Percentiles rank a stretch among this genome's conserved stretches.
These are phyloP conservation scores for Palythoa grandis DNA, from an alignment of 92 coral and sea anemone genomes.

Conservation along the genomic window DNA sequence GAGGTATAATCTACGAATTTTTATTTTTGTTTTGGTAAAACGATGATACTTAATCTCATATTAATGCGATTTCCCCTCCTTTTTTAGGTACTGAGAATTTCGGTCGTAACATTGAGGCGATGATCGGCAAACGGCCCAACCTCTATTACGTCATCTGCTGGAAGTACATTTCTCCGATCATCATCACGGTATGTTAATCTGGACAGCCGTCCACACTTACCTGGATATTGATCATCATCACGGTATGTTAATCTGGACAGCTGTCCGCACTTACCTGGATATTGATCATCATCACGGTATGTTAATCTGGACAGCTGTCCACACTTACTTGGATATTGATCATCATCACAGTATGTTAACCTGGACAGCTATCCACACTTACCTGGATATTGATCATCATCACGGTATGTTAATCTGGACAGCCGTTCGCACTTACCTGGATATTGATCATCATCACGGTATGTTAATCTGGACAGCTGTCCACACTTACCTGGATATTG, in stretches of 20 bases:
- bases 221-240: slow-evolving; percentile 51
- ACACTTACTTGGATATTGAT: too few relatives aligned
- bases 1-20: too few relatives aligned
- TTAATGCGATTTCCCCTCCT: background rate
- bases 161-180: slow-evolving; percentile 86
- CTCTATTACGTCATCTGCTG: slow-evolving; percentile 82
- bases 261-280: too few relatives aligned
- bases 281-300: slow-evolving; percentile 70
- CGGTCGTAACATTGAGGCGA: slow-evolving; percentile 74
- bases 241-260: slow-evolving; percentile 28
- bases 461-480: too few relatives aligned
- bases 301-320: background rate
- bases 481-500: too few relatives aligned
- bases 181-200: slow-evolving; percentile 62
- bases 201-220: too few relatives aligned
- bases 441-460: too few relatives aligned
- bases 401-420: slow-evolving; percentile 38
- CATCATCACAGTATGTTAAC: slow-evolving; percentile 66
- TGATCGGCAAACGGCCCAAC: slow-evolving; percentile 86
- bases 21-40: too few relatives aligned
- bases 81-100: slow-evolving; percentile 39
- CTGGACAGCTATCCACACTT: too few relatives aligned
- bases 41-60: background rate
- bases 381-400: too few relatives aligned
- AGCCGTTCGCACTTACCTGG: too few relatives aligned